Evolutionary conservation across 2,888 invertebrate species (phyloP).

Genomic region (Steinernema hermaphroditum): DNA sequence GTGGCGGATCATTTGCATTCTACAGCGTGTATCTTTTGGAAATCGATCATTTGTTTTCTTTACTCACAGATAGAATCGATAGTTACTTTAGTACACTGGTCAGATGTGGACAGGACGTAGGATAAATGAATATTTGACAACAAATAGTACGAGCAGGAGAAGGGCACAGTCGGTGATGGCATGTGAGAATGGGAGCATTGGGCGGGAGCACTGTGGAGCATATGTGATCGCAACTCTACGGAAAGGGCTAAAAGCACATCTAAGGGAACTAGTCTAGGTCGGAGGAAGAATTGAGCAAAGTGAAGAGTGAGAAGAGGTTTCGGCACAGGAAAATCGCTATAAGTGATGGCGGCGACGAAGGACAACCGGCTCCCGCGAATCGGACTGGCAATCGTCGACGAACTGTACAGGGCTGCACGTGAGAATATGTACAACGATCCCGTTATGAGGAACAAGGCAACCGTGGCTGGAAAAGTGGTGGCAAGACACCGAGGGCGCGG

Average conservation of each 20-base stretch:
- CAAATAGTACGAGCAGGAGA: constrained; percentile 28
- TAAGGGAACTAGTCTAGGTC: constrained; percentile 4
- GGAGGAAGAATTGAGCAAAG: constrained; percentile 13
- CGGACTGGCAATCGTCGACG: constrained; percentile 23
- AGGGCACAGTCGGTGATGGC: constrained; percentile 31
- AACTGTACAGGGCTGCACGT: constrained; percentile 25
- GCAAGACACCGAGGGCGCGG: constrained; percentile 18
- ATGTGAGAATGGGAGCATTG: not conserved
- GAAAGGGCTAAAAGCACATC: not conserved
- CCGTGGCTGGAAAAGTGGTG: not conserved
- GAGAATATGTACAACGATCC: constrained; percentile 20
- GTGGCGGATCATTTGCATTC: too few species aligned
- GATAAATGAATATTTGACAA: constrained; percentile 21
- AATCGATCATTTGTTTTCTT: not conserved
- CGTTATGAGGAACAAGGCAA: not conserved
- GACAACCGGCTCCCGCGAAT: constrained; percentile 10
- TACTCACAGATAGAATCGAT: constrained; percentile 22
- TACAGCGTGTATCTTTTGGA: too few species aligned
- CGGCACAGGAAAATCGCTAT: not conserved
- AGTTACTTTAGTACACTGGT: constrained; percentile 6
- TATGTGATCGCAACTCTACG: not conserved
- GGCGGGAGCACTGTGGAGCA: not conserved
- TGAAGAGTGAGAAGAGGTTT: constrained; percentile 16
- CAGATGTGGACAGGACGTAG: not conserved
- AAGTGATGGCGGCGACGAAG: not conserved